phyloP scores from a whole-genome alignment of 2,113 vertebrate genomes.

The Anguilla japonica region DNA sequence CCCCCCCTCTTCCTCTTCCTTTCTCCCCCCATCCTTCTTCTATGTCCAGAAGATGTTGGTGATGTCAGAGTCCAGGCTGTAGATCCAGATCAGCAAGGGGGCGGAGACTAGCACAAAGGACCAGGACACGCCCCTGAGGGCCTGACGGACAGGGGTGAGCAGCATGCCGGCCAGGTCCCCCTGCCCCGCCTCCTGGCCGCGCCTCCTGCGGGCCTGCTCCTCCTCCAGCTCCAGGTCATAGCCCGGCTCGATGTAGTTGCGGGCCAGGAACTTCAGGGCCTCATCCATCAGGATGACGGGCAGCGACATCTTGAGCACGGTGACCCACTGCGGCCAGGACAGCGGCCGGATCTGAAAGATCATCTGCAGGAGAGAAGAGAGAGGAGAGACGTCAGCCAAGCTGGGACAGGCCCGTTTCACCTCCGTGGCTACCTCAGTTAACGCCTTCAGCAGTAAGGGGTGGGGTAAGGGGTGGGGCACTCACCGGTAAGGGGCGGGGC shows the following conservation, averaged over 20 bases:
- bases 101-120: constrained; percentile 65
- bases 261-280: constrained; percentile 71
- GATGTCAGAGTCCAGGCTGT: constrained; percentile 78
- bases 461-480: too few species aligned
- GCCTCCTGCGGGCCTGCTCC: constrained; percentile 50
- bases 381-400: background rate
- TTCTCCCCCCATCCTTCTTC: constrained; percentile 11
- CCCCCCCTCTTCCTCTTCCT: background rate
- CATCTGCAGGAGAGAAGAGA: constrained; percentile 49
- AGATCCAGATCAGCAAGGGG: constrained; percentile 72
- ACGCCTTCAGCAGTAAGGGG: too few species aligned
- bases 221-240: constrained; percentile 60
- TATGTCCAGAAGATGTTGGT: constrained; percentile 77
- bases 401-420: too few species aligned
- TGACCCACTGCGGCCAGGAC: constrained; percentile 74
- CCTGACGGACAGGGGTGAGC: constrained; percentile 32
- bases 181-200: background rate
- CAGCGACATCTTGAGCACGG: constrained; percentile 77
- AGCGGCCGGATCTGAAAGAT: constrained; percentile 75
- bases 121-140: constrained; percentile 69
- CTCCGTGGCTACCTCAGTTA: too few species aligned
- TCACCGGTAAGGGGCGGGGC: too few species aligned
- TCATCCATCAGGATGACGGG: constrained; percentile 78
- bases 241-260: constrained; percentile 71
- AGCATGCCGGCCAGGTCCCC: background rate